Base-by-base conservation (phyloP, 2,888 invertebrate genomes). In the Pelosia muscerda region DNA sequence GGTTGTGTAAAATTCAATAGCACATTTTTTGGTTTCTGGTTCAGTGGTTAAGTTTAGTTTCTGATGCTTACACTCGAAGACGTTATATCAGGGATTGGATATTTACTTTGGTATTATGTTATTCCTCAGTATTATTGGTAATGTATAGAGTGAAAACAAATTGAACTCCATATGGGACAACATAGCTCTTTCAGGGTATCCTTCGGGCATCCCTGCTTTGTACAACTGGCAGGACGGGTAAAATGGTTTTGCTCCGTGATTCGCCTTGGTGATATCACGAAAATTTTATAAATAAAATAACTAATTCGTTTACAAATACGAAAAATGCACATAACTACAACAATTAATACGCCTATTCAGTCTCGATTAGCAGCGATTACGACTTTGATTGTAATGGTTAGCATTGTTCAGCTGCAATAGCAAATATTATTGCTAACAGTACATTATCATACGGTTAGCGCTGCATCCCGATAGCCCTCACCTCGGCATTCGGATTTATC, bases 1-100 rank as follows among this genome's bases (percentile, higher is more conserved):
- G 23, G 53, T 66, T 75, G 74, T 73, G 22, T 28, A 25, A 19
- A 11, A 38, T 28, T 63, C 22, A 2, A 25, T 57, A 5, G 26
- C 11, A 9, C 34, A 25, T 57, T 31, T 62, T 63, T 57, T 62
- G 15, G n/a, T 53, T 22, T 22, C 38, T 59, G 22, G 13, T 57
- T 31, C 57, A n/a, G 22, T 15, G 13, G 26, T 42, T 55, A 3
- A 25, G 9, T 42, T 56, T 34, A 19, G 9, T 26, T 22, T 22
- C 42, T 56, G 11, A 59, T 54, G 13, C 6, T 42, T 42, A 42
- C 34, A 38, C 25, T 60, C 28, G n/a, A 0, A 25, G 25, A 55
- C 25, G 25, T 31, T 22, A 31, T 31, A 31, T 23, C 34, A 23
- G 23, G 13, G 19, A 49, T n/a, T 49, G 19, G n/a, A n/a, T 49